Evolutionary conservation across 2,113 vertebrate species (phyloP), one percentile per base, ranked within the genome.

Genomic region (Cochlearius cochlearius): DNA sequence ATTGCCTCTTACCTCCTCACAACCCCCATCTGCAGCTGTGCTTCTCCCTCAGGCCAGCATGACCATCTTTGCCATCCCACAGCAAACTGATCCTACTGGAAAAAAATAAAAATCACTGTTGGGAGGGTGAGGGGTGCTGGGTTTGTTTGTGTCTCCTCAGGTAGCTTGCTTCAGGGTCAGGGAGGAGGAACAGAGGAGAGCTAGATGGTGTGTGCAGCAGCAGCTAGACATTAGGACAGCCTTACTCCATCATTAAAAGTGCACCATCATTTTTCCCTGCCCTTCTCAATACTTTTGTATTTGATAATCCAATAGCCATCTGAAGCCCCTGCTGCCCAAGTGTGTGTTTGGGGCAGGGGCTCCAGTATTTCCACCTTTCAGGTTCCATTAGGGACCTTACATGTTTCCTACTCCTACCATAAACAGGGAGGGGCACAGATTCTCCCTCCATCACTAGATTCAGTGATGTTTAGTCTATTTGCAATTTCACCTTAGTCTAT

Each of bases 341-440:
- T 8, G 0, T 18, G 15, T 5, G 1, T 47, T 49, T 71, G 36
- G 16, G 32, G 27, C 27, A 78, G 21, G 8, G 15, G 12, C 25
- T 75, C 26, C 39, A 36, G 11, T 36, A 68, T 43, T 94, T 79
- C 52, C 20, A 76, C 30, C 12, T 64, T 39, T 79, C 66, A 36
- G 39, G 20, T 45, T 62, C 17, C 15, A 62, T 66, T 49, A 71
- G 12, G 13, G 4, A 25, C 29, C 32, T 75, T 63, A 75, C 21
- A 22, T 7, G 3, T 75, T 90, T 90, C 36, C 47, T 67, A 52
- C n/a, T 92, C n/a, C 25, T 60, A 15, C 32, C 12, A 27, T 27
- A 38, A 55, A 59, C 6, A 3, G 16, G 14, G 14, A 19, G 11
- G 11, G 29, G 15, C 41, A 25, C 22, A 60, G 43, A 41, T 66